These are phyloP conservation scores for Grantiella picta DNA, from an alignment of 2,113 vertebrate species.

Conservation along the genomic window DNA sequence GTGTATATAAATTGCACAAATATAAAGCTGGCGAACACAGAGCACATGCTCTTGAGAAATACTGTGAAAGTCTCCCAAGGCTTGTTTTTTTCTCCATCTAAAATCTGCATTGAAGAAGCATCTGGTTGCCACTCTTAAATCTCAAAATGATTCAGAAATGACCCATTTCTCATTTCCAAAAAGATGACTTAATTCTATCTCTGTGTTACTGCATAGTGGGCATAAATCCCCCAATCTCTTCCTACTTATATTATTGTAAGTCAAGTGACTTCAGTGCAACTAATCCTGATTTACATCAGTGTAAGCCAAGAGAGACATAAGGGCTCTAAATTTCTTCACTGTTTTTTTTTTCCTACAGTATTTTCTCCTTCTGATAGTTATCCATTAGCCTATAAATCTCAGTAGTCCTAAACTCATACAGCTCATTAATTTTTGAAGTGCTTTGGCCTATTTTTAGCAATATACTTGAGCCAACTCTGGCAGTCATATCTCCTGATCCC, in stretches of 20 bases:
- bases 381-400: slow-evolving; percentile 53
- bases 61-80: background rate
- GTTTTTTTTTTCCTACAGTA: slow-evolving; percentile 35
- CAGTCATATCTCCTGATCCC: background rate
- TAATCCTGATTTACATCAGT: slow-evolving; percentile 50
- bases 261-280: slow-evolving; percentile 34
- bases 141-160: slow-evolving; percentile 21
- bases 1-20: slow-evolving; percentile 6
- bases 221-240: slow-evolving; percentile 42
- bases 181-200: slow-evolving; percentile 47
- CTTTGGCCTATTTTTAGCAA: background rate
- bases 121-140: slow-evolving; percentile 6
- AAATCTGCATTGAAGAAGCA: slow-evolving; percentile 1
- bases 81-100: background rate
- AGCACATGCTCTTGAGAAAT: background rate
- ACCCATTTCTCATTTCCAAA: slow-evolving; percentile 22
- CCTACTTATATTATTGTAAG: slow-evolving; percentile 10
- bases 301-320: slow-evolving; percentile 8
- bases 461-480: background rate
- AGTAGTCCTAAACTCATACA: slow-evolving; percentile 22
- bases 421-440: slow-evolving; percentile 52
- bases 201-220: slow-evolving; percentile 8
- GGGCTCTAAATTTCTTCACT: slow-evolving; percentile 36
- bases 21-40: background rate
- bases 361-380: slow-evolving; percentile 44